Percentiles rank a stretch among this genome's conserved stretches.
These are phyloP conservation scores for Petromus typicus DNA, from an alignment of 2,113 vertebrate genomes.

Conservation along the genomic window DNA sequence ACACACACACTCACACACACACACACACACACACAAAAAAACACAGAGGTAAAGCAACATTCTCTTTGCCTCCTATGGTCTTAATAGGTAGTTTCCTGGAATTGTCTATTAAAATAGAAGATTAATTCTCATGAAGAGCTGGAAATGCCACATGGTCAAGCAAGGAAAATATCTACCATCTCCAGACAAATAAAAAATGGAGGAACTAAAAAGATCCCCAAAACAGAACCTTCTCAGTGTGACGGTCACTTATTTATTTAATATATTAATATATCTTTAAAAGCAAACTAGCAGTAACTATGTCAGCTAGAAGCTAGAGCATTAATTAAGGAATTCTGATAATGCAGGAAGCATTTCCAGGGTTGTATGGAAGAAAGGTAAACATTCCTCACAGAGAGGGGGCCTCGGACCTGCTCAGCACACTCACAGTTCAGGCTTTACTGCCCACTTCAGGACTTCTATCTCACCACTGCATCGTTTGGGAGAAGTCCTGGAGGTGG, in stretches of 20 bases:
- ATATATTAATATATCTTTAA: neutral
- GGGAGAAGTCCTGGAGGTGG: neutral
- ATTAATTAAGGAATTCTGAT: neutral
- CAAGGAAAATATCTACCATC: conserved; percentile 59
- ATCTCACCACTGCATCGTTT: neutral
- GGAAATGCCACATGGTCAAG: conserved; percentile 62
- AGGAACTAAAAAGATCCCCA: conserved; percentile 43
- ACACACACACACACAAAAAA: neutral
- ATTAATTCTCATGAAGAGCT: conserved; percentile 75
- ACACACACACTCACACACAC: neutral
- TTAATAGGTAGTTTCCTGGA: conserved; percentile 74
- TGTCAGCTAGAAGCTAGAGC: neutral
- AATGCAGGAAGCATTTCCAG: neutral
- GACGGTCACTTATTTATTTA: neutral
- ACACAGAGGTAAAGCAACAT: conserved; percentile 36
- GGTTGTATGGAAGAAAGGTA: neutral
- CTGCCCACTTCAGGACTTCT: neutral
- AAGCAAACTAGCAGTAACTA: conserved; percentile 9
- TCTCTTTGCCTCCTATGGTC: conserved; percentile 55
- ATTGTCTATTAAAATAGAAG: conserved; percentile 73
- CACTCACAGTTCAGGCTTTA: neutral
- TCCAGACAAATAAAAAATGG: conserved; percentile 59
- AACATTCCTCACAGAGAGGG: neutral
- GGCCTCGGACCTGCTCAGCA: neutral
- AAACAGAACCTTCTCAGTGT: conserved; percentile 29